phyloP scores from a whole-genome alignment of 2,888 invertebrate species.

The Drosophila greeni region DNA sequence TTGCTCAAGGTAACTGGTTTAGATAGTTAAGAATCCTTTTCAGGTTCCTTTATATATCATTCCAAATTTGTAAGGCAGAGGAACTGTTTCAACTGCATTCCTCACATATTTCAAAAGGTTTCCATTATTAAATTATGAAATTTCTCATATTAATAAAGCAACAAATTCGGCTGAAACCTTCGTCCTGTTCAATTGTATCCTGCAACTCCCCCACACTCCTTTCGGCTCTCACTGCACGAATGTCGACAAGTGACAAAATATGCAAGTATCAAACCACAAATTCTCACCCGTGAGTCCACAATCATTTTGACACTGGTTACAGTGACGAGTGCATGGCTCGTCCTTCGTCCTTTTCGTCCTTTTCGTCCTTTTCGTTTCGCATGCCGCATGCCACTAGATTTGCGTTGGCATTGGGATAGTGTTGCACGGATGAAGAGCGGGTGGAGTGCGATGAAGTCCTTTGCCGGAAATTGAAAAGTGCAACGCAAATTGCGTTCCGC shows the following conservation, averaged over 20 bases:
- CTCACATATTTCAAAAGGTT: neutral
- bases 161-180: neutral
- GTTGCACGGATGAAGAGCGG: constrained; percentile 49
- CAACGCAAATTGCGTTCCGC: constrained; percentile 72
- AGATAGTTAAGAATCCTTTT: neutral
- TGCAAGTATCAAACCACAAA: constrained; percentile 74
- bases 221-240: constrained; percentile 11
- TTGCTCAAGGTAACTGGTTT: neutral
- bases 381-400: constrained; percentile 57
- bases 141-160: neutral
- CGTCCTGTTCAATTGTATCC: neutral
- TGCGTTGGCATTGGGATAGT: constrained; percentile 63
- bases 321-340: constrained; percentile 33
- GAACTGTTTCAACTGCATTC: neutral
- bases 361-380: neutral
- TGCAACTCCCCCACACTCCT: constrained; percentile 5
- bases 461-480: constrained; percentile 71
- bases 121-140: neutral
- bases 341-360: constrained; percentile 4
- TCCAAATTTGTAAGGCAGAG: neutral
- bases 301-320: constrained; percentile 73
- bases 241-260: constrained; percentile 69
- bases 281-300: constrained; percentile 74
- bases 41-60: neutral
- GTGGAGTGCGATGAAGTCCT: constrained; percentile 43